These are phyloP conservation scores for Rhopalosiphum maidis DNA, from an alignment of 1,140 invertebrate species.

Conservation along the genomic window DNA sequence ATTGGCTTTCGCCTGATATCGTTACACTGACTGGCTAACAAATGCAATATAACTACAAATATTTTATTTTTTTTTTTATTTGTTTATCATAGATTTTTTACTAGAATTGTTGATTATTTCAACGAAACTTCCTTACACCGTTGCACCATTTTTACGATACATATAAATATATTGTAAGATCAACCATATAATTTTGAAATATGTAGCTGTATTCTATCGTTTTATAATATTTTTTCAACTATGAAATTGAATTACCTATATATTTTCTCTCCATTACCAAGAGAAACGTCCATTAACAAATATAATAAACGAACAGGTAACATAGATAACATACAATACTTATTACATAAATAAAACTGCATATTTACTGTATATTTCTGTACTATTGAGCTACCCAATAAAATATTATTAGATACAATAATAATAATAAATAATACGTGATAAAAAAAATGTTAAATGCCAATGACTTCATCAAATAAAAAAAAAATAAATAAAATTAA, in stretches of 20 bases:
- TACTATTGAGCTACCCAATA: neutral
- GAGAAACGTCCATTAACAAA: neutral
- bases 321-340: neutral
- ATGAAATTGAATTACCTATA: neutral
- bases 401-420: neutral
- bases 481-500: neutral
- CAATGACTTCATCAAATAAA: neutral
- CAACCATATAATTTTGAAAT: neutral
- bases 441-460: neutral
- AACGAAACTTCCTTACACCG: neutral
- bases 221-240: neutral
- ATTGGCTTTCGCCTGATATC: neutral
- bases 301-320: neutral
- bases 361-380: neutral
- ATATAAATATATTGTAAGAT: neutral
- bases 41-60: neutral
- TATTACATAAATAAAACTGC: neutral
- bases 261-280: neutral
- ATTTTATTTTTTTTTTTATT: neutral
- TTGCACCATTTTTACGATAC: neutral
- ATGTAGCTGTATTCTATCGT: neutral
- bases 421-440: neutral
- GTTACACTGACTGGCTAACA: neutral
- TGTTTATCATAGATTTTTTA: neutral
- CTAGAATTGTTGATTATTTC: neutral